Conservation (phyloP, 2,113 vertebrate species). For the Jacana jacana region DNA sequence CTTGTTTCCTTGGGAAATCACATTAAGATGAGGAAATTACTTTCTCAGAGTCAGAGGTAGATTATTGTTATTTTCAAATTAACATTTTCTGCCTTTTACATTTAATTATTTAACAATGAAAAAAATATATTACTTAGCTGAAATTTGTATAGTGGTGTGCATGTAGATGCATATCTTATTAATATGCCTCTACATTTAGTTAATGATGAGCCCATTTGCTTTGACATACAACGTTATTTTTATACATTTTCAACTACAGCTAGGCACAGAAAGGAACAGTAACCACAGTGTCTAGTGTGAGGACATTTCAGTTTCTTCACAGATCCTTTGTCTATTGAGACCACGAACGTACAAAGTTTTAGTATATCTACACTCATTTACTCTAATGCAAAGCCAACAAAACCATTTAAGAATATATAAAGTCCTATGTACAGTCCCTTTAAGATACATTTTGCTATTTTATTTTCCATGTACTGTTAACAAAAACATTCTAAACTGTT, state of each 20-base stretch:
- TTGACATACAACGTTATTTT: neutral
- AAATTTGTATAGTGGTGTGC: neutral
- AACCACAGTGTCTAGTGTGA: neutral
- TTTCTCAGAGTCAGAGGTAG: neutral
- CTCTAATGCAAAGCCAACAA: neutral
- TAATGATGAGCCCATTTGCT: neutral
- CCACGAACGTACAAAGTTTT: neutral
- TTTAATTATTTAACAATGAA: constrained; percentile 24
- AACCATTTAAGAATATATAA: neutral
- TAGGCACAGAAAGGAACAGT: constrained; percentile 12
- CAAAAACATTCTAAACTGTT: neutral
- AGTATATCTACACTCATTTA: neutral
- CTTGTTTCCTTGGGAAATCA: constrained; percentile 18
- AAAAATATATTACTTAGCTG: neutral
- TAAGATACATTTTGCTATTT: neutral
- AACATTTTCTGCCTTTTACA: constrained; percentile 44
- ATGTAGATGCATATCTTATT: neutral
- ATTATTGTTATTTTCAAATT: constrained; percentile 33
- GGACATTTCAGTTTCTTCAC: constrained; percentile 11
- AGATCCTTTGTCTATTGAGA: constrained; percentile 14
- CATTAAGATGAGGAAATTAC: neutral
- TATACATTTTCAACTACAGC: neutral
- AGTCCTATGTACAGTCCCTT: neutral
- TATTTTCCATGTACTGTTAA: neutral
- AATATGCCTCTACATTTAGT: neutral